These are phyloP conservation scores for Todus mexicanus DNA, from an alignment of 2,797 vertebrate species.

Conservation along the genomic window DNA sequence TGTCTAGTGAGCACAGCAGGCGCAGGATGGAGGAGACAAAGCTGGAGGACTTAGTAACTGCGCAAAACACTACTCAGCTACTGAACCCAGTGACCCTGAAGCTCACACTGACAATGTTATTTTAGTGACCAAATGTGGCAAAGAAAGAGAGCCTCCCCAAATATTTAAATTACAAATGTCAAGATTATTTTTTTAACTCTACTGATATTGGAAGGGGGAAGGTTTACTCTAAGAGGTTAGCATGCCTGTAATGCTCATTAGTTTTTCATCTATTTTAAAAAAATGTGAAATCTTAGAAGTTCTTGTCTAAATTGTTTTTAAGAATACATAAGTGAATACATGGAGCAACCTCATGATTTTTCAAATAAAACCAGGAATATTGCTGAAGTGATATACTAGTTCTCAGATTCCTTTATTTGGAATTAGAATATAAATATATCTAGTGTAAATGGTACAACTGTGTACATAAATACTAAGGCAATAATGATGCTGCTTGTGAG, in stretches of 20 bases:
- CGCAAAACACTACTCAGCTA: background rate
- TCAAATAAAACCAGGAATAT: background rate
- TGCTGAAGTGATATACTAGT: background rate
- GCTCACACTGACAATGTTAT: background rate
- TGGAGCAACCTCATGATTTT: background rate
- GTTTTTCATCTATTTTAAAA: background rate
- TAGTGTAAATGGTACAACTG: background rate
- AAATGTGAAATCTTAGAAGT: background rate
- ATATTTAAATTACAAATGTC: background rate
- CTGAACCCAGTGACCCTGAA: background rate
- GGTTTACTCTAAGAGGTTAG: background rate
- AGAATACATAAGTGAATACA: rapidly evolving
- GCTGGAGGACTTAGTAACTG: background rate
- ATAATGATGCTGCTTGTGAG: background rate
- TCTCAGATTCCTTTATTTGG: background rate
- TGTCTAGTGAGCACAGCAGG: background rate
- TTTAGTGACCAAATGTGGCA: background rate
- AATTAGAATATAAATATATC: background rate
- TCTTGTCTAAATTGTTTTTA: background rate
- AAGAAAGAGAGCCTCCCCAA: background rate
- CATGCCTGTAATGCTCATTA: background rate
- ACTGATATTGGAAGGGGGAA: background rate
- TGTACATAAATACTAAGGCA: background rate
- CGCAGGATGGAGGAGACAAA: background rate
- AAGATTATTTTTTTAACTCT: background rate